Evolutionary conservation across 2,113 vertebrate genomes (phyloP), one percentile per base, ranked within the genome.

Genomic region (Bubo blakistoni): DNA sequence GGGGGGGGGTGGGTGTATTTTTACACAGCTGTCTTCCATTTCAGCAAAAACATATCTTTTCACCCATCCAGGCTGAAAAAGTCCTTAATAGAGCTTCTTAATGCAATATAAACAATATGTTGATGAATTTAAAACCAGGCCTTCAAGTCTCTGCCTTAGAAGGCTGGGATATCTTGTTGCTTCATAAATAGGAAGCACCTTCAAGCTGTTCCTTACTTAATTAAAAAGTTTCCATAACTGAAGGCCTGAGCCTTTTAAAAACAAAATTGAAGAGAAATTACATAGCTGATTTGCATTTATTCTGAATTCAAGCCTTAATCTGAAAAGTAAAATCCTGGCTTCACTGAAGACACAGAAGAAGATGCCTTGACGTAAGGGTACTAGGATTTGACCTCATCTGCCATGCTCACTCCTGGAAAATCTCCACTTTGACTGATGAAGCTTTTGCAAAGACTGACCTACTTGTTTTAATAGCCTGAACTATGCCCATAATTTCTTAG

Each of bases 91-190:
- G 11, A 62, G 4, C 8, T 70, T 72, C 54, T 80, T 58, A 34
- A 67, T 38, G 36, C 34, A 90, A 7, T 12, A 72, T 17, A 69
- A 87, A 57, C 14, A 80, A 22, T 49, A 65, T 15, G 3, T 16
- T 83, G 36, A 16, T 21, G 19, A 49, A 65, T 69, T 80, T 86
- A 73, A 92, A 86, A 54, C 6, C 10, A 80, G 21, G 11, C 7
- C 29, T 76, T 85, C 42, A 69, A 65, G n/a, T 4, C 34, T 69
- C 38, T 65, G 16, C 29, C 24, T 65, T 47, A 34, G 10, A 73
- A 65, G 19, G 34, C 5, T 81, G 26, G 7, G 54, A 49, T 72
- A 62, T 13, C 34, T 21, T 40, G 7, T n/a, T 0, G 0, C 34
- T 25, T 93, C 11, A 9, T 17, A 44, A 34, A 66, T 21, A 79